Base-by-base conservation (phyloP, 2,113 vertebrate species). In the Holacanthus passer region DNA sequence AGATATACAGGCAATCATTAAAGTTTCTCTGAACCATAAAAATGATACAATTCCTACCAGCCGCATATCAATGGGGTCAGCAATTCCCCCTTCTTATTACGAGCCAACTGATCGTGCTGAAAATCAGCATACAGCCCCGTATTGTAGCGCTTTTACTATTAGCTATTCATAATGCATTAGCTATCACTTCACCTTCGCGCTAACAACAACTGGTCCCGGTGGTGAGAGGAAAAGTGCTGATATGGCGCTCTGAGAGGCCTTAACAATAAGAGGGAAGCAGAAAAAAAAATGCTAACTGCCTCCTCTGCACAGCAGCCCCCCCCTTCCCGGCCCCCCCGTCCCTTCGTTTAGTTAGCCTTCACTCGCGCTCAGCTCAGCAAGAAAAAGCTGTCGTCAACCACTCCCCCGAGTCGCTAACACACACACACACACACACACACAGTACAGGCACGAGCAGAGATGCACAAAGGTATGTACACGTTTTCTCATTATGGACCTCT, bases 91-190 rank as follows among this genome's bases (percentile, higher is more conserved):
- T 5, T 10, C 55, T 75, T 77, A 79, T 89, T 88, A 84, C 75
- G 60, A 88, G 85, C 65, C 81, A 73, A 82, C 84, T 70, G 87
- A 90, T 88, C 7, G 31, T 73, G 81, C 81, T 81, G 78, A 88
- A 87, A 88, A 80, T 81, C 77, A 70, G 84, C 75, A 82, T 67
- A 58, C 39, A 62, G 50, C 37, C 55, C 69, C 1, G 7, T 73
- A 70, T 82, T 37, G 60, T 63, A 55, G 84, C 11, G 1, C 32
- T 83, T 90, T 90, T 88, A 89, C 87, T 78, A 89, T 91, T 92
- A 89, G 91, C 86, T 77, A 87, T 92, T 93, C 89, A 93, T 92
- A 89, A 89, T 89, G 91, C 80, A 92, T 91, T 91, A 85, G 90
- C 88, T 85, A 88, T 83, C 89, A 88, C 82, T 91, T 91, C 86